Evolutionary conservation across 2,888 invertebrate genomes (phyloP).

Genomic region (Palloptera scutellata): DNA sequence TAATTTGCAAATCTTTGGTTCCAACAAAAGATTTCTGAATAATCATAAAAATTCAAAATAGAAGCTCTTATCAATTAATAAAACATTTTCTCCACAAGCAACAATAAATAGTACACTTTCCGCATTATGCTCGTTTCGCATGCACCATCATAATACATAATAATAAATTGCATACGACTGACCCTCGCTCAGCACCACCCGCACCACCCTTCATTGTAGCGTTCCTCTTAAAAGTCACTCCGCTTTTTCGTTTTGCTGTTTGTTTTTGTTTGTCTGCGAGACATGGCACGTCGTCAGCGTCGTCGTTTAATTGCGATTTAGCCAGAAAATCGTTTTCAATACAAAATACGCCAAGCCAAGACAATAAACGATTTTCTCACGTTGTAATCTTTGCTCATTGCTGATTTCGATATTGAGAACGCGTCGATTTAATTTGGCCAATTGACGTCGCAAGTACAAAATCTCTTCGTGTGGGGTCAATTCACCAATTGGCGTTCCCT

Average conservation of each 20-base stretch:
- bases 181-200: not conserved
- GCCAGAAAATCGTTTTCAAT: conserved; percentile 85
- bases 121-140: not conserved
- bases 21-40: no score
- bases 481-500: conserved; percentile 75
- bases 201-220: conserved; percentile 5
- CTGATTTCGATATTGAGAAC: conserved; percentile 89
- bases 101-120: not conserved
- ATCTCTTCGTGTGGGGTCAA: conserved; percentile 81
- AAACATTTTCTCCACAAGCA: not conserved
- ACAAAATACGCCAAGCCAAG: conserved; percentile 86
- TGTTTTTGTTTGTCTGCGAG: not conserved
- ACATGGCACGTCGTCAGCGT: not conserved
- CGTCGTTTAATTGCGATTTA: conserved; percentile 68
- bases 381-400: conserved; percentile 81
- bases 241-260: not conserved
- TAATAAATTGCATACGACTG: not conserved
- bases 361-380: conserved; percentile 86
- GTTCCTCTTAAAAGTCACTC: not conserved
- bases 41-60: not conserved
- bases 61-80: not conserved
- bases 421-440: conserved; percentile 86
- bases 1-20: not conserved
- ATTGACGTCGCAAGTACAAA: conserved; percentile 82
- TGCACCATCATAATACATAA: conserved; percentile 1